Evolutionary conservation across 35 echinoderm and acorn worm genomes (phyloP), one percentile per base, ranked within the genome.

Genomic region (Patiria miniata): DNA sequence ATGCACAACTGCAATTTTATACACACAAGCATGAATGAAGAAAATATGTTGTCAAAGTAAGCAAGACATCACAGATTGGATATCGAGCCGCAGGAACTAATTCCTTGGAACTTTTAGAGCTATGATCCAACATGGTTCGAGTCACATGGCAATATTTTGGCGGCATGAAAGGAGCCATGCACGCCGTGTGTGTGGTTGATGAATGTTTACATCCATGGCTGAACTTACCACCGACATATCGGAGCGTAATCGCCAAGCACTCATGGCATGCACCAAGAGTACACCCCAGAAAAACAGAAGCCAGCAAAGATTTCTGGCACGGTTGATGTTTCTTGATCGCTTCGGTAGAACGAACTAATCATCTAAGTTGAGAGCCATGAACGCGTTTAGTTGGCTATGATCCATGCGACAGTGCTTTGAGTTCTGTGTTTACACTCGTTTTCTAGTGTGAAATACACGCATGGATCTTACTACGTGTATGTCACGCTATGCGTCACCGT

Each of bases 201-300:
- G n/a, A 17, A 83, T 83, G 81, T 83, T 50, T 38, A 81, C 78
- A 78, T 37, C 7, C 51, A 47, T 47, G 42, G 42, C 12, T 47
- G 59, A 19, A 82, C 88, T 29, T 78, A 90, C 88, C 88, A 90
- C 88, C 34, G 88, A 90, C 88, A 90, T 90, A 8, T 90, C 88
- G 52, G 80, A 53, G 47, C 88, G 81, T 77, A 90, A 84, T 44
- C 78, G 82, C 88, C 88, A 90, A 52, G 88, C 37, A 90, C 88
- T 90, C 88, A 90, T 90, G 68, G 53, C 88, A 84, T 68, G 77
- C 42, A 47, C 42, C 42, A 87, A 87, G 81, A 83, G 60, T 51
- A 29, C 39, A 51, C 59, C 88, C 65, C 82, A 84, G 83, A 78
- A 76, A 77, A 34, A 84, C 29, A 36, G 51, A 17, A 34, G 82